Conservation (phyloP, 1,140 invertebrate genomes). For the Drosophila ananassae region DNA sequence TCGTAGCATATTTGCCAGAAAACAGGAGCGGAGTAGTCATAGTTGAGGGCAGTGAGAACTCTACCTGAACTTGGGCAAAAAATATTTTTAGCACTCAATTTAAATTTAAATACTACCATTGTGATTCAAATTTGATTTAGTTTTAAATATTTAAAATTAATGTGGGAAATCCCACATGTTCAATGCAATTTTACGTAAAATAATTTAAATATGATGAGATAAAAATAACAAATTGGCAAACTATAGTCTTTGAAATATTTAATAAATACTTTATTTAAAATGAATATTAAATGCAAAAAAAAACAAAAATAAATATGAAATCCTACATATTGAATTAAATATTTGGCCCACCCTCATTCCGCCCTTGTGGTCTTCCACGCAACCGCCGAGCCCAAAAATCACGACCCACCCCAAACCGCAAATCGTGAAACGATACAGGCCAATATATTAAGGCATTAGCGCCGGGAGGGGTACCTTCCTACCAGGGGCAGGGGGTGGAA, state of each 20-base stretch:
- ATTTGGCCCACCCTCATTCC: not conserved
- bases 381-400: constrained; percentile 50
- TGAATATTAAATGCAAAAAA: no score
- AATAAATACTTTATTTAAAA: no score
- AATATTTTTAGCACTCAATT: not conserved
- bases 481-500: constrained; percentile 1
- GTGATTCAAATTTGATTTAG: no score
- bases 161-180: no score
- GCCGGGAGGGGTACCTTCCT: constrained; percentile 9
- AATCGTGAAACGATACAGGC: constrained; percentile 76
- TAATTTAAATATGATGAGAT: no score
- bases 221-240: no score
- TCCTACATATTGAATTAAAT: not conserved
- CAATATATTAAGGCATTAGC: constrained; percentile 83
- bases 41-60: not conserved
- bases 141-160: no score
- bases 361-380: constrained; percentile 5
- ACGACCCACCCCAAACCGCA: constrained; percentile 84
- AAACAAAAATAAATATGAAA: no score
- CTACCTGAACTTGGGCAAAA: no score
- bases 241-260: no score
- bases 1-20: constrained; percentile 59
- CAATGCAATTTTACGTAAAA: no score
- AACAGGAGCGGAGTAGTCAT: constrained; percentile 47
- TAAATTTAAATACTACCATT: no score